Base-by-base conservation (phyloP, 2,113 vertebrate genomes). In the Neodon shergylaensis region DNA sequence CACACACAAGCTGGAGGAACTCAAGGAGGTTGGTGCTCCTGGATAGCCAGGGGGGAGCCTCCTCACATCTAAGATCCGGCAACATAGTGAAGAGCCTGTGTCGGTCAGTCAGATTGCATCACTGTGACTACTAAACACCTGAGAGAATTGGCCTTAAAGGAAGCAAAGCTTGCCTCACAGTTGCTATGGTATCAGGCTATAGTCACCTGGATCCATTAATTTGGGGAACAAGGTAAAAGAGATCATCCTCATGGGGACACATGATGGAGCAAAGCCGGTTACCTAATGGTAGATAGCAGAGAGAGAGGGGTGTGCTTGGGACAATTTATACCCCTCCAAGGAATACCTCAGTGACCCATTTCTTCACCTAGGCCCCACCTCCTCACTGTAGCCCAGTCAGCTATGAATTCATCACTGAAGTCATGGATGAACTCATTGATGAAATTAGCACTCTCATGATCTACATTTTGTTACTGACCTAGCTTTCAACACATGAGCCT, bases 1-100 rank as follows among this genome's bases (percentile, higher is more conserved):
- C 99, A 99, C 98, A 99, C 99, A 99, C 98, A 99, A 99, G 95
- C 98, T 99, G 96, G 99, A 99, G 98, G 99, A 98, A 0, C 99
- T 99, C 96, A 99, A 99, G 79, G 99, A 98, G 99, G 65, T 31
- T 99, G 99, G 99, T 99, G 98, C 98, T 99, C 81, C 97, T 99
- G 98, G 98, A 98, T 3, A 99, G 99, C 96, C 99, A 24, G 12
- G 54, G 54, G 2, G 28, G 16, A 65, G 33, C 8, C 61, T 65
- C 12, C 21, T 19, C 1, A 26, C 31, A 19, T 14, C 76, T 79
- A 0, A 47, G 8, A 47, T 33, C 31, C 19, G 42, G 65, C 54
- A 63, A 33, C 17, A 36, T 16, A 44, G 13, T 65, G 12, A 65
- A 44, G 54, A 65, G 31, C 2, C 31, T 11, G 31, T 52, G 74